Evolutionary conservation across 2,797 vertebrate genomes (phyloP), one percentile per base, ranked within the genome.

Genomic region (Anas bahamensis): DNA sequence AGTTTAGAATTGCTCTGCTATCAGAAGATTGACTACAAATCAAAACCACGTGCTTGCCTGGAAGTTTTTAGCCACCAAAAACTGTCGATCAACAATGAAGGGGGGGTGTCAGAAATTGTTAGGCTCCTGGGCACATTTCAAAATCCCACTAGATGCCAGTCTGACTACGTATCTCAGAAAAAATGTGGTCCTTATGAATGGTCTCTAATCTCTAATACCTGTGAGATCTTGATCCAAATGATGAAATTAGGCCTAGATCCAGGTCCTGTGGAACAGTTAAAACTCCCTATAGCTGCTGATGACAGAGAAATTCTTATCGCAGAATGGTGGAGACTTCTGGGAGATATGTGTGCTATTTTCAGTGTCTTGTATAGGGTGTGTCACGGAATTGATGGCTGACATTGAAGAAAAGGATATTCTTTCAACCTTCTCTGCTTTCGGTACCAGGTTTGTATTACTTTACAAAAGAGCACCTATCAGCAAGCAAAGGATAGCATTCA

Each of bases 91-190:
- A 1, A 21, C 42, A 55, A 24, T 89, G 50, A 90, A 93, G 37
- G 18, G 60, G 41, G 65, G 21, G 12, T 23, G 90, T 92, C 84
- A 59, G 13, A 95, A 95, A 93, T 80, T 66, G 55, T 74, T 55
- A 94, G 78, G 52, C 59, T 94, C 65, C 35, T 37, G 86, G 90
- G 76, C 59, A 86, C 88, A 87, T 94, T 90, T 93, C 46, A 83
- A 70, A 95, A 92, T 90, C 94, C 90, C 90, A 93, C 92, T 96
- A 96, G 92, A 93, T 95, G 87, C 89, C 84, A 95, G 89, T 95
- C 92, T 94, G 86, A 81, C 94, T 96, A 94, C 86, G 71, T 37
- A 93, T 63, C 76, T 94, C 42, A 83, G 80, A 46, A 90, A 93
- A 92, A 88, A 84, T n/a, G 13, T 82, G 57, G 72, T 86, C 77